Evolutionary conservation across 2,797 vertebrate species (phyloP).

Genomic region (Tokudaia muenninki): DNA sequence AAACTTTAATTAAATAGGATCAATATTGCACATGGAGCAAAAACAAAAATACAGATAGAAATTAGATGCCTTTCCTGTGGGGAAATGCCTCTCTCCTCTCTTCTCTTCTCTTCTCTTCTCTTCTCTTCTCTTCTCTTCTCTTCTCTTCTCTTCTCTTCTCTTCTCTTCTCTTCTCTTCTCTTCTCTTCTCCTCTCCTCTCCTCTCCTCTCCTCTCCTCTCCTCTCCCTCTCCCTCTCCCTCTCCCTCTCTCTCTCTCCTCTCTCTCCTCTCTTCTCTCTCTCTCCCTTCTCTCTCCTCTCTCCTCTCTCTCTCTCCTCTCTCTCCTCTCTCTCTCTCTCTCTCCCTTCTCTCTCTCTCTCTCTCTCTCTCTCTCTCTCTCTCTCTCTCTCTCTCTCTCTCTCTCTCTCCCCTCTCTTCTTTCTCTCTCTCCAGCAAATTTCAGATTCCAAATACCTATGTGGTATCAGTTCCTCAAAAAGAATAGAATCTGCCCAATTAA

Average conservation of each 20-base stretch:
- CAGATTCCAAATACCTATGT: not conserved
- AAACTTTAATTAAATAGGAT: conserved; percentile 73
- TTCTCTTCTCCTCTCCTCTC: not conserved
- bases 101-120: not conserved
- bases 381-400: fast-evolving
- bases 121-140: too few relatives aligned
- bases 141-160: too few relatives aligned
- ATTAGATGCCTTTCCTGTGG: conserved; percentile 15
- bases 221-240: too few relatives aligned
- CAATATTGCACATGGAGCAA: conserved; percentile 43
- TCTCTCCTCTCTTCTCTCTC: not conserved
- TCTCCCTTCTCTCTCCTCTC: too few relatives aligned
- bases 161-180: too few relatives aligned
- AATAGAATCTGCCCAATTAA: not conserved
- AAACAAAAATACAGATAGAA: conserved; percentile 70
- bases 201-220: too few relatives aligned
- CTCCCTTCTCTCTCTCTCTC: too few relatives aligned
- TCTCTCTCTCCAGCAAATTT: not conserved
- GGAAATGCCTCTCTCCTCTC: not conserved
- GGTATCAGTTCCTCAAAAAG: not conserved
- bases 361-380: too few relatives aligned
- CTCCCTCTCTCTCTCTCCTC: fast-evolving
- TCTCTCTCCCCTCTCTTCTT: not conserved
- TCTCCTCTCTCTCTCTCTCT: too few relatives aligned
- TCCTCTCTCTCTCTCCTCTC: not conserved